phyloP scores from a whole-genome alignment of 2,113 vertebrate genomes.

The Fregata magnificens region DNA sequence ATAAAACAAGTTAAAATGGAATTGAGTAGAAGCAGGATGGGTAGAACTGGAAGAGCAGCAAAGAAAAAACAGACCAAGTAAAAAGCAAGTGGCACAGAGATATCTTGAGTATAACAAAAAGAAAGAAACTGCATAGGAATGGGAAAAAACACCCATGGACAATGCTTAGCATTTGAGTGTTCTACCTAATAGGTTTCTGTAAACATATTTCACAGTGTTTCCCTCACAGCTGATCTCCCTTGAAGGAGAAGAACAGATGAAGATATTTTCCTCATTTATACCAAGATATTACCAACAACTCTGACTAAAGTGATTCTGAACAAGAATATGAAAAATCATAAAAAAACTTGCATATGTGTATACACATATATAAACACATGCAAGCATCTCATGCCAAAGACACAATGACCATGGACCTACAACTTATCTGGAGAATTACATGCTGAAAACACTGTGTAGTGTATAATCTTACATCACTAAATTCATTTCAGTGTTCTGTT shows the following conservation, averaged over 20 bases:
- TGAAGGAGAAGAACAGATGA: neutral
- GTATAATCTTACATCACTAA: neutral
- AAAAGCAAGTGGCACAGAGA: neutral
- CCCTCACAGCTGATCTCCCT: neutral
- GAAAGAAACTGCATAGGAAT: neutral
- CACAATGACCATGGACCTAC: rapidly evolving
- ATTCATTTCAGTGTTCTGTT: neutral
- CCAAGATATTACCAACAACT: neutral
- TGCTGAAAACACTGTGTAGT: neutral
- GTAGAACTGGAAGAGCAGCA: neutral
- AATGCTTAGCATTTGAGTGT: neutral
- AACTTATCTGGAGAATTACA: neutral
- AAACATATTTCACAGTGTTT: neutral
- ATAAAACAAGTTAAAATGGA: neutral
- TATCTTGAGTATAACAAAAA: neutral
- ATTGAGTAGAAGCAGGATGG: neutral
- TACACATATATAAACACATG: neutral
- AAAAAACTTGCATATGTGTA: rapidly evolving
- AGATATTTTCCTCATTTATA: neutral
- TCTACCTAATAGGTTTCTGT: neutral
- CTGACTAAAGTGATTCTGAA: neutral
- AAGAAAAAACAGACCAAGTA: neutral
- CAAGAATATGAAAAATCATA: rapidly evolving
- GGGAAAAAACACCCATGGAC: rapidly evolving
- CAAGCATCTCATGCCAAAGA: neutral